A percentile compares a stretch with the other conserved stretches of the same genome.
phyloP scores from a whole-genome alignment of 2,113 vertebrate species.

The Montifringilla adamsi region DNA sequence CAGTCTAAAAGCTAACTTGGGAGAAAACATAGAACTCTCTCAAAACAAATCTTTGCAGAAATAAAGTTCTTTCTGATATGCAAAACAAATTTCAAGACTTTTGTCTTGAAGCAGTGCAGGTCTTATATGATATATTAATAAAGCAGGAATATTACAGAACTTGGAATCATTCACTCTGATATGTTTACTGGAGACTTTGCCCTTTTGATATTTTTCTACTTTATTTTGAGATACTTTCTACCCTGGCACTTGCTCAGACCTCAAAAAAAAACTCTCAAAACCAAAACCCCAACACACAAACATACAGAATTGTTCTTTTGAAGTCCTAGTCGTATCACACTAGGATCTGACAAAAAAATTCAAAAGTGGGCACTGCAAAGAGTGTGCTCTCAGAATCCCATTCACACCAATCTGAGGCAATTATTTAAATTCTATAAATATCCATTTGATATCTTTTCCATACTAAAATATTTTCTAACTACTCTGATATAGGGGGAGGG shows the following conservation, averaged over 20 bases:
- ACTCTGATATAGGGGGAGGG: neutral
- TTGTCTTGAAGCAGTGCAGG: neutral
- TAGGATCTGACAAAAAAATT: neutral
- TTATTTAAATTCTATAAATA: slow-evolving; percentile 58
- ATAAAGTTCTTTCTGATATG: neutral
- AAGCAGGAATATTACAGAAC: neutral
- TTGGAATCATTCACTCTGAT: neutral
- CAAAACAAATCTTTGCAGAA: neutral
- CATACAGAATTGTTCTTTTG: neutral
- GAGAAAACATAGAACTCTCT: neutral
- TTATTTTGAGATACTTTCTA: neutral
- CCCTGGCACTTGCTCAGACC: neutral
- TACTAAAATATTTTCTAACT: slow-evolving; percentile 46
- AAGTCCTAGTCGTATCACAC: neutral
- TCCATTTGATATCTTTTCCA: slow-evolving; percentile 31
- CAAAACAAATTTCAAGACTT: neutral
- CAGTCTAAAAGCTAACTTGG: neutral
- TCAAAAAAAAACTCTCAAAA: neutral
- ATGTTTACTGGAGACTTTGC: neutral
- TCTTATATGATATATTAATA: neutral
- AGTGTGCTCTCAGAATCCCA: neutral
- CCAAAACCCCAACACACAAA: neutral
- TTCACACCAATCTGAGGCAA: neutral
- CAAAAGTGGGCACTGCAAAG: slow-evolving; percentile 17
- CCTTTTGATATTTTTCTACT: neutral